Percentiles rank a stretch among this genome's conserved stretches.
Conservation (phyloP, 1,140 invertebrate species). For the Hypothenemus hampei region DNA sequence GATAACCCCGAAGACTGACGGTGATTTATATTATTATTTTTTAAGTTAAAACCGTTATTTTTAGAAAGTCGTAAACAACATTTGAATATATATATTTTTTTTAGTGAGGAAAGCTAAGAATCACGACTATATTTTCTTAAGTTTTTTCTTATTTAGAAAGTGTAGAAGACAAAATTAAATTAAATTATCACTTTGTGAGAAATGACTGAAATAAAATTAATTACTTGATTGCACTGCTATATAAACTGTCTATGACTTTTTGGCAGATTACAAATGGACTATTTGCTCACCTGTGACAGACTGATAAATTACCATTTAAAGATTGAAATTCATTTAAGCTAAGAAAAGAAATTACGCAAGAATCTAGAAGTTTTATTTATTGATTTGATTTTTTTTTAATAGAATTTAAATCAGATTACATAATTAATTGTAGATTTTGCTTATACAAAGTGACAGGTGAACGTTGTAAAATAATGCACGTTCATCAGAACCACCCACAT, state of each 20-base stretch:
- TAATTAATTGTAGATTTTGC: background rate
- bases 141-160: too few species aligned
- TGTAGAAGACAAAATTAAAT: too few species aligned
- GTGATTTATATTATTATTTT: constrained; percentile 21
- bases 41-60: constrained; percentile 16
- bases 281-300: constrained; percentile 6
- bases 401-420: background rate
- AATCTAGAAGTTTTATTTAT: background rate
- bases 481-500: constrained; percentile 22
- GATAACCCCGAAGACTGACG: constrained; percentile 25
- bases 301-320: constrained; percentile 13
- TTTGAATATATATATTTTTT: constrained; percentile 14
- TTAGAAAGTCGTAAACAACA: constrained; percentile 22
- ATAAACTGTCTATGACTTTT: constrained; percentile 10
- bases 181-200: too few species aligned
- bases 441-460: constrained; percentile 6
- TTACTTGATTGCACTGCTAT: background rate
- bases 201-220: too few species aligned
- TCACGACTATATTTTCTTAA: too few species aligned
- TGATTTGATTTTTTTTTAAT: background rate
- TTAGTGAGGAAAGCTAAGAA: too few species aligned
- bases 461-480: constrained; percentile 25
- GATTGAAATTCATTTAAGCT: constrained; percentile 3
- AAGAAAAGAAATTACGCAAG: background rate
- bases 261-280: constrained; percentile 15